Evolutionary conservation across 2,797 vertebrate species (phyloP).

Genomic region (Pangasius sanitwongsei): DNA sequence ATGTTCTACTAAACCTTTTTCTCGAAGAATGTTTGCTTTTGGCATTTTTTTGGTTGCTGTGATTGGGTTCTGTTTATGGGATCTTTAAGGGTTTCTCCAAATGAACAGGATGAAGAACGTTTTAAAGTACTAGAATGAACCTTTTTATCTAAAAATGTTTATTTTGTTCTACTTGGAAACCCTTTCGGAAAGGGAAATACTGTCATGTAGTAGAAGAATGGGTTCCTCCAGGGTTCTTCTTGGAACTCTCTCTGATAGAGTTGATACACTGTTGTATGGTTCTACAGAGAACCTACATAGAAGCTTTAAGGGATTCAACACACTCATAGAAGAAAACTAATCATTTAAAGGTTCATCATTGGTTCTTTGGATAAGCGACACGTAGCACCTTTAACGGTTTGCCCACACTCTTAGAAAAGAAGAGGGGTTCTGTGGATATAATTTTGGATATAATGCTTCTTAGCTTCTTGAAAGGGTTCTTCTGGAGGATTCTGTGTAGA

Average conservation of each 20-base stretch:
- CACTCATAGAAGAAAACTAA: background rate
- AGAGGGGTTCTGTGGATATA: no score
- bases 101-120: background rate
- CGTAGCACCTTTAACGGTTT: background rate
- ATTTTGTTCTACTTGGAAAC: background rate
- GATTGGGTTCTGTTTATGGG: background rate
- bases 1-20: background rate
- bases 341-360: background rate
- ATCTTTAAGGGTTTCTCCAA: background rate
- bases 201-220: background rate
- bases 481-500: background rate
- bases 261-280: background rate
- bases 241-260: background rate
- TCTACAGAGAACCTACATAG: background rate
- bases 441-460: background rate
- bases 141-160: background rate
- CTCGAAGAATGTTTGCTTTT: background rate
- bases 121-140: background rate
- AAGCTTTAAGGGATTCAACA: background rate
- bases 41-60: background rate
- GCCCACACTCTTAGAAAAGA: background rate
- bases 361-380: background rate
- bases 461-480: background rate
- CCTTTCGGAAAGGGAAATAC: background rate
- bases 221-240: background rate